A percentile compares a stretch with the other conserved stretches of the same genome.
These are phyloP conservation scores for Sesia apiformis DNA, from an alignment of 2,888 invertebrate species.

Conservation along the genomic window DNA sequence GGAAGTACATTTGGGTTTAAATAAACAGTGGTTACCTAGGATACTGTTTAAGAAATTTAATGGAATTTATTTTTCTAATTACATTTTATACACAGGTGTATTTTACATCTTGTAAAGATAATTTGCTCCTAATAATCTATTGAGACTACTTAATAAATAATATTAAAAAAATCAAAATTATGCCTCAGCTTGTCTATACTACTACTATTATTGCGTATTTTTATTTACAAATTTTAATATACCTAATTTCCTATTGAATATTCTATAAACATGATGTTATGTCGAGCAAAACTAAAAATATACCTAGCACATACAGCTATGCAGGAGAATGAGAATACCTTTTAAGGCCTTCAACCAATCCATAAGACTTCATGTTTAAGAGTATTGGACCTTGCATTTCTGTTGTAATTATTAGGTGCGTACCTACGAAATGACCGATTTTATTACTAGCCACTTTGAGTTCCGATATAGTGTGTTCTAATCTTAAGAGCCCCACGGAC, in stretches of 20 bases:
- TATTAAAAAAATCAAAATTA: conserved; percentile 35
- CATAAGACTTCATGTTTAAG: too few relatives aligned
- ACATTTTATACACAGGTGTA: conserved; percentile 68
- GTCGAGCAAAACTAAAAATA: conserved; percentile 23
- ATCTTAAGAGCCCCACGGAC: too few relatives aligned
- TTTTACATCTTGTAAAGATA: conserved; percentile 49
- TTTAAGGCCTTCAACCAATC: too few relatives aligned
- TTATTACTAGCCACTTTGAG: too few relatives aligned
- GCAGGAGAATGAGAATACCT: neutral
- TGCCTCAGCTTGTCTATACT: conserved; percentile 41
- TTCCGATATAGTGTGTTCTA: too few relatives aligned
- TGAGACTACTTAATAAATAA: conserved; percentile 50
- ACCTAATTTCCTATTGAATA: conserved; percentile 11
- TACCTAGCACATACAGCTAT: neutral
- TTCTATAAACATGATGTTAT: conserved; percentile 37
- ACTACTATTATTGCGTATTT: conserved; percentile 65
- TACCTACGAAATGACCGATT: too few relatives aligned
- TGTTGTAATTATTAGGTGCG: too few relatives aligned
- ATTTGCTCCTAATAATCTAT: conserved; percentile 28
- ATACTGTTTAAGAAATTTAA: conserved; percentile 65
- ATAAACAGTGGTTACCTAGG: neutral
- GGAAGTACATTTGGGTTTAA: neutral
- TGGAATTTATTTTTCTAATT: conserved; percentile 69
- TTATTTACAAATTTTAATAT: conserved; percentile 51
- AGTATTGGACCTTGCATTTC: too few relatives aligned